Evolutionary conservation across 2,113 vertebrate genomes (phyloP), one percentile per base, ranked within the genome.

Genomic region (Monopterus albus): DNA sequence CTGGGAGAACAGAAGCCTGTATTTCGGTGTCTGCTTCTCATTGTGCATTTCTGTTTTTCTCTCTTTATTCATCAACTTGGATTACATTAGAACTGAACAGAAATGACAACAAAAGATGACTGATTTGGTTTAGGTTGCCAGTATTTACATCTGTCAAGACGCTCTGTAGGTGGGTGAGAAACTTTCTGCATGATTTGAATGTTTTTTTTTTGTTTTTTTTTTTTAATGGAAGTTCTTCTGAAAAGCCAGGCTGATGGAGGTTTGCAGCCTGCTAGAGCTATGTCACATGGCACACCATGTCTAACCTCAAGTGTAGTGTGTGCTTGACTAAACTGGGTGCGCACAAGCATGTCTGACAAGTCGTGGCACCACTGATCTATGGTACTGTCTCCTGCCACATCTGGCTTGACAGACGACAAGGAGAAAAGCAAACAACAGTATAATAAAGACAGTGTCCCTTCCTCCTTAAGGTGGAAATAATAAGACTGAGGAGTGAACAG

Each of bases 101-200:
- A 36, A 46, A 36, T 35, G 7, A 59, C 25, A 26, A 47, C 20
- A 65, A 53, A 25, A 57, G 20, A 59, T 3, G 11, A 21, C 11
- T 35, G 47, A 57, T 50, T 51, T 64, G 0, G n/a, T 51, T 72
- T 17, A 49, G 40, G 25, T 49, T 7, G 3, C 31, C 21, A 57
- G 3, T 73, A 33, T 78, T 78, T 52, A 36, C 26, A 28, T 71
- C 65, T 81, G 53, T 51, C 33, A 36, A 60, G 56, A 26, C 28
- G 23, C 35, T 21, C 38, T 21, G 14, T 76, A 60, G 49, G 20
- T 56, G 59, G 59, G 36, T 58, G 36, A 75, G 51, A 80, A 72
- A 68, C 18, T 23, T 14, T 42, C 52, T 72, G 61, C 17, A 31
- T 72, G 62, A 23, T 45, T 39, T 64, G 20, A 21, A 25, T 52